Conservation (phyloP, 2,113 vertebrate species). For the Probosciger aterrimus region DNA sequence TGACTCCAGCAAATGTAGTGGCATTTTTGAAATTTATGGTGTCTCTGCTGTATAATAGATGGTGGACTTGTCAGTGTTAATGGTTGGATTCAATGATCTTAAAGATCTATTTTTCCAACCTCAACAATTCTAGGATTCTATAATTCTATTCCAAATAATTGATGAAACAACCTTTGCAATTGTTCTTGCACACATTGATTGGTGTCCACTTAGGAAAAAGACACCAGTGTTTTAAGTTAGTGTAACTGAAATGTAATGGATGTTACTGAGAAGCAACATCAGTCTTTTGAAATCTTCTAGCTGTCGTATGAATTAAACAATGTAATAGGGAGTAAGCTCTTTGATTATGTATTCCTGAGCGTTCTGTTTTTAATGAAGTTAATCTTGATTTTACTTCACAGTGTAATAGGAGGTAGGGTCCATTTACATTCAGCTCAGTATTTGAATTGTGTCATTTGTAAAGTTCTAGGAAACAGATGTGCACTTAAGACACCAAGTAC, state of each 20-base stretch:
- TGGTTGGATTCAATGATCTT: neutral
- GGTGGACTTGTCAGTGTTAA: neutral
- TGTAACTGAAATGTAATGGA: neutral
- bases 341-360: neutral
- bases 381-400: neutral
- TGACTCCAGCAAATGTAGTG: neutral
- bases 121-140: neutral
- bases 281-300: neutral
- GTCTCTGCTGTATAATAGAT: neutral
- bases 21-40: neutral
- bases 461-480: neutral
- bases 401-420: neutral
- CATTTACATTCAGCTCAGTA: neutral
- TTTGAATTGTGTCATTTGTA: neutral
- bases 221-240: neutral
- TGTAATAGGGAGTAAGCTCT: neutral
- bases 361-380: neutral
- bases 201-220: neutral
- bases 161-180: neutral
- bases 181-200: neutral
- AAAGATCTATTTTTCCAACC: neutral
- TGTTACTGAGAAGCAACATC: fast-evolving
- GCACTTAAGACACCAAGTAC: neutral
- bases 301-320: neutral
- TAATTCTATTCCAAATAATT: neutral